phyloP scores from a whole-genome alignment of 2,797 vertebrate genomes.

The Enteromius argenteus region DNA sequence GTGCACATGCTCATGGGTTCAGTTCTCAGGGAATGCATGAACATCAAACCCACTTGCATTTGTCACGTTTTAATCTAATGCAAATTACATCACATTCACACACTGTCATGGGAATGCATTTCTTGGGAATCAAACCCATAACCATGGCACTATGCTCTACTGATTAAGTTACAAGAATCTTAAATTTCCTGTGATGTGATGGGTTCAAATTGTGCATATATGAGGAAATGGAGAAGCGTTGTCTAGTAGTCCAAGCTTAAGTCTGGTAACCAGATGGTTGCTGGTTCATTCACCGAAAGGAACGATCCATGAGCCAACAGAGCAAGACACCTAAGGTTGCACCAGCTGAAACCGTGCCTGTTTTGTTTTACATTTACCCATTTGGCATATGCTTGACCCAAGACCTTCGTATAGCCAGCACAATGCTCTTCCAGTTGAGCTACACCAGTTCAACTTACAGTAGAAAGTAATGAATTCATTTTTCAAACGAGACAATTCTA shows the following conservation, averaged over 20 bases:
- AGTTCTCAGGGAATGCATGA: background rate
- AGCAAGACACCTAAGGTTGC: background rate
- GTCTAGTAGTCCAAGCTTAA: background rate
- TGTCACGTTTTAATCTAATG: background rate
- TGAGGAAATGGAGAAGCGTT: background rate
- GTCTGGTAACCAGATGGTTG: background rate
- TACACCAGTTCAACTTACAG: background rate
- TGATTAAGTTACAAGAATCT: too few relatives aligned
- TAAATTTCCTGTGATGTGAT: background rate
- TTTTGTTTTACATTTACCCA: background rate
- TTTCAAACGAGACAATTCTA: background rate
- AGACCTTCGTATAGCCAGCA: background rate
- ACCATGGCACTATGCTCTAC: background rate
- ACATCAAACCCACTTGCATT: background rate
- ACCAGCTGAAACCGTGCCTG: background rate
- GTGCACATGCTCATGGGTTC: background rate
- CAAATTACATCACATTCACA: background rate
- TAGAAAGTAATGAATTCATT: background rate
- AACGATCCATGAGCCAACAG: background rate
- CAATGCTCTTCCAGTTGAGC: background rate
- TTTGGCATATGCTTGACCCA: constrained; percentile 13
- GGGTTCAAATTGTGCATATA: background rate
- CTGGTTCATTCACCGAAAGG: background rate
- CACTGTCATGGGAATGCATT: background rate
- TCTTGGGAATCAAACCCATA: background rate